Conservation (phyloP, 2,888 invertebrate genomes). For the Pogonocherus hispidulus region DNA sequence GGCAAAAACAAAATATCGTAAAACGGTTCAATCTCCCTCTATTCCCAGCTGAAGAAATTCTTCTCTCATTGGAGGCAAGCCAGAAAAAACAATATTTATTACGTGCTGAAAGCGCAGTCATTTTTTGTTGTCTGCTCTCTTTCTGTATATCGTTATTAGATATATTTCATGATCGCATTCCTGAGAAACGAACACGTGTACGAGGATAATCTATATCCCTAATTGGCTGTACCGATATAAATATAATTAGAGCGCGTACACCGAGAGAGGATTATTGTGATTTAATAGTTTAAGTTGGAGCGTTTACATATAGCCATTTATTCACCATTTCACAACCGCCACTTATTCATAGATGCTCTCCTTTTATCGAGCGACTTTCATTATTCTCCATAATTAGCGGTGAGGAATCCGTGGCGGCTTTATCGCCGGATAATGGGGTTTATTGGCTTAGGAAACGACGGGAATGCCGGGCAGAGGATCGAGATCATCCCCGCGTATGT, state of each 20-base stretch:
- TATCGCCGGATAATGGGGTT: constrained; percentile 53
- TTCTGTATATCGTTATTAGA: not conserved
- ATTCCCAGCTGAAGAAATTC: too few relatives aligned
- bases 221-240: constrained; percentile 38
- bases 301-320: constrained; percentile 42
- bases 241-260: constrained; percentile 44
- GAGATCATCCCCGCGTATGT: constrained; percentile 32
- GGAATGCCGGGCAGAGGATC: constrained; percentile 45
- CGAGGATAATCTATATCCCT: constrained; percentile 45
- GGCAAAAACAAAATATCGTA: too few relatives aligned
- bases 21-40: too few relatives aligned
- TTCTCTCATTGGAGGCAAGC: not conserved
- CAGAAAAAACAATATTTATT: not conserved
- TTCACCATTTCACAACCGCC: constrained; percentile 37
- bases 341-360: constrained; percentile 11
- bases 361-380: constrained; percentile 26
- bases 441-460: constrained; percentile 52
- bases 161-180: constrained; percentile 27
- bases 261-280: constrained; percentile 48
- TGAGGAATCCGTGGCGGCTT: constrained; percentile 50
- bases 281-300: constrained; percentile 45
- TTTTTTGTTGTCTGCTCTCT: not conserved
- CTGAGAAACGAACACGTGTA: constrained; percentile 41
- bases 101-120: not conserved
- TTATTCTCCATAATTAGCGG: constrained; percentile 52